Base-by-base conservation (phyloP, 2,797 vertebrate genomes). In the Eurystomus glaucurus region DNA sequence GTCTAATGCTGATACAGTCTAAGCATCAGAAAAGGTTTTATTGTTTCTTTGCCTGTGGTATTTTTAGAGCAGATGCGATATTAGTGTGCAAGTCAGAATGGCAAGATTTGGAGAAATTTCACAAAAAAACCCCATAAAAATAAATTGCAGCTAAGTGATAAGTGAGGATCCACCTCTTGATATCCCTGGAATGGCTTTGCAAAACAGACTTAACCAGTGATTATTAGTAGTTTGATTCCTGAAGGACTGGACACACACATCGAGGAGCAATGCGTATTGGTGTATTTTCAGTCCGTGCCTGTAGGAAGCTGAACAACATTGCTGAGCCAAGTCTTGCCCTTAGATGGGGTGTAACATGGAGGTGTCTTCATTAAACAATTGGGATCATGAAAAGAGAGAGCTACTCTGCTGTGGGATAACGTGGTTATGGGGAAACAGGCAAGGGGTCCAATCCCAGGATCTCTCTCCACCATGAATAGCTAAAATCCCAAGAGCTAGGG, bases 1-100 rank as follows among this genome's bases (percentile, higher is more conserved):
- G 25, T 62, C 48, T 85, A 72, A 31, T 0, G 0, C 22, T 15
- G 61, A 19, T 68, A 22, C 1, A 1, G 9, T 45, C 15, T 35
- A 65, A 85, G 31, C 26, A 51, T 66, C 4, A 9, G 37, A 41
- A 89, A 51, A 80, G 8, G 4, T 37, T 57, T 77, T 20, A 10
- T 18, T 60, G 2, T 22, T 48, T 51, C 41, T 82, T 60, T 75
- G 9, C 15, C 17, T 57, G 50, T 54, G 1, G 7, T 55, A 26
- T 21, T 88, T n/a, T 90, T 60, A 60, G 26, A 83, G 25, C 11
- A 41, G 33, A 43, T 2, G 1, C 50, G n/a, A 79, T 62, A 13
- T 10, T 23, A 6, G 3, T 8, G 9, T 68, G 33, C 41, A 65
- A 64, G 37, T 4, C 2, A 1, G 7, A 9, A 0, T 18, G 19